Evolutionary conservation across 2,113 vertebrate genomes (phyloP).

Genomic region (Strigops habroptila): DNA sequence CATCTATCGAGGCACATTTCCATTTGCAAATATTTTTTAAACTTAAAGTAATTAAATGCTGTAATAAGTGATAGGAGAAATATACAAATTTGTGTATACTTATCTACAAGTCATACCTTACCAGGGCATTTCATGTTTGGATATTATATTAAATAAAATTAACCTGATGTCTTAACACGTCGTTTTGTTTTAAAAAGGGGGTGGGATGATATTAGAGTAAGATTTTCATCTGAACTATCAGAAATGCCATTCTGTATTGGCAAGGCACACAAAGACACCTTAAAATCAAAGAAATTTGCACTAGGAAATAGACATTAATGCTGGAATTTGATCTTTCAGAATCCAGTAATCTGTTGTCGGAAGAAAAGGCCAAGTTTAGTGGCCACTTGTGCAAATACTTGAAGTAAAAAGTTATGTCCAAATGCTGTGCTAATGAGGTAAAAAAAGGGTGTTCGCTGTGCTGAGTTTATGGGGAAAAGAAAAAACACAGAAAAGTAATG

Average conservation of each 20-base stretch:
- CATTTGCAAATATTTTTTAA: slow-evolving; percentile 65
- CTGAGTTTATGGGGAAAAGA: background rate
- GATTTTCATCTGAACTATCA: background rate
- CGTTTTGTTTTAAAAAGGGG: slow-evolving; percentile 59
- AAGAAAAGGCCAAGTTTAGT: background rate
- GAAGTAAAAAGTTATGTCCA: background rate
- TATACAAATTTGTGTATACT: slow-evolving; percentile 61
- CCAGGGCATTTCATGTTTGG: slow-evolving; percentile 61
- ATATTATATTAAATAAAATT: slow-evolving; percentile 71
- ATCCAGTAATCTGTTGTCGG: background rate
- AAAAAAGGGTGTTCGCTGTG: background rate
- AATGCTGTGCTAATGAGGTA: background rate
- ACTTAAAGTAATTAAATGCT: slow-evolving; percentile 40
- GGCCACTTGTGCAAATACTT: background rate
- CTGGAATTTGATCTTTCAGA: background rate
- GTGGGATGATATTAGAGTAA: slow-evolving; percentile 25
- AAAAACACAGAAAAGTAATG: background rate
- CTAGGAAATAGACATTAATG: background rate
- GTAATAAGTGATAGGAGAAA: slow-evolving; percentile 52
- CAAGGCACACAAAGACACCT: background rate
- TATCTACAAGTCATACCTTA: slow-evolving; percentile 39
- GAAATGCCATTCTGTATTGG: background rate
- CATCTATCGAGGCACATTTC: slow-evolving; percentile 30
- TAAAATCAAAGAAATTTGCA: background rate
- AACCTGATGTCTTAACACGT: slow-evolving; percentile 62